Evolutionary conservation across 2,888 invertebrate genomes (phyloP), one percentile per base, ranked within the genome.

Genomic region (Seira ritae): DNA sequence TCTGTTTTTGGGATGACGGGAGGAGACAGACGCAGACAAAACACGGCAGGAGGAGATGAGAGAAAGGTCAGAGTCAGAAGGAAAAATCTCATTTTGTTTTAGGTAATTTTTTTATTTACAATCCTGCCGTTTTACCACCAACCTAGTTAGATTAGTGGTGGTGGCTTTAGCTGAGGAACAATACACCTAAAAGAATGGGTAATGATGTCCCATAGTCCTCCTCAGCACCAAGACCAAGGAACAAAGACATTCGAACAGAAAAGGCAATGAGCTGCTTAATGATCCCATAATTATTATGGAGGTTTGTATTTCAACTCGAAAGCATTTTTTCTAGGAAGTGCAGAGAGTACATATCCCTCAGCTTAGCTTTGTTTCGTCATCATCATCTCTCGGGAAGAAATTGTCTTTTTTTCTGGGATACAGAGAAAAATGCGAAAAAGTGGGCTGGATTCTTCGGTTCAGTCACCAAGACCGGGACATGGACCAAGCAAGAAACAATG

Each of bases 211-310:
- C 31, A 31, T 31, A 31, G 31, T 31, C 31, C 8, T 31, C 31
- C 8, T 31, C 31, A 31, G 31, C 31, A 31, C 31, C 31, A 31
- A 31, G 2, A 31, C 31, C 31, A 31, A 31, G 2, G 31, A 31
- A 31, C 31, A 31, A 31, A 31, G 31, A 31, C 31, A n/a, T 31
- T 8, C 2, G 31, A 4, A 31, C 31, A 31, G 8, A 31, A 31
- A 31, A 31, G 65, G 70, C 78, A 78, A 78, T 78, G 78, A 78
- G 78, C 71, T 78, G 78, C 78, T 55, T 78, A 78, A 78, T 78
- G 78, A 71, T 78, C 78, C 70, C 71, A 78, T 77, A 77, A 77
- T 77, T 31, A 31, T 69, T 31, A 31, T 69, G 42, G 76, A 69
- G 70, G 62, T 77, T 77, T 73, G 73, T 70, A 76, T 76, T 76